Evolutionary conservation across 2,113 vertebrate species (phyloP), one percentile per base, ranked within the genome.

Genomic region (Myrmecobius fasciatus): DNA sequence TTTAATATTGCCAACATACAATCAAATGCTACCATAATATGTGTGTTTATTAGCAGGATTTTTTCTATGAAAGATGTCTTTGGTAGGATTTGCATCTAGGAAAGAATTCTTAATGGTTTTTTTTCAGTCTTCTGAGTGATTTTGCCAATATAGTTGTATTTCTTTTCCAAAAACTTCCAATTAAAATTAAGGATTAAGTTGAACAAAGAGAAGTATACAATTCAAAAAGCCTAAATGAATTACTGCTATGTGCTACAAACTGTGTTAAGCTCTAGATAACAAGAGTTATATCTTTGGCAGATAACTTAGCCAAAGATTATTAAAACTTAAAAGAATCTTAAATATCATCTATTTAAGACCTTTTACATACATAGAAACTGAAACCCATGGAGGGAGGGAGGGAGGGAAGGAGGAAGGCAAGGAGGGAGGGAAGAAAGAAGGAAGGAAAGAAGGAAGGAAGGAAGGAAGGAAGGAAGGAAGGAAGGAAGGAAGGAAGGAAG

Each of bases 11-110:
- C n/a, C 89, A 93, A 46, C 67, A 93, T 17, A 22, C 28, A 90
- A 90, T 92, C 47, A 91, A 90, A 96, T 22, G 25, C 36, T 51
- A 46, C 11, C 26, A 91, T 53, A 90, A 83, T 94, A 53, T 53
- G 25, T 46, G 53, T 75, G 28, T 90, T 83, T 83, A 83, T 24
- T 43, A 83, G 36, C 67, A 83, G 67, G 24, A 43, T 83, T 54
- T 54, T 83, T 83, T n/a, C 14, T 83, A 10, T 83, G 43, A 83
- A 83, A 83, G 43, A 43, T 22, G 0, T 83, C 17, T 43, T 83
- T 83, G 67, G 17, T 83, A 83, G 67, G n/a, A 83, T 43, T 83
- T 83, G n/a, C 67, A 43, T 22, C 5, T 43, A 43, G 67, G n/a
- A 20, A 83, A 83, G 5, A 20, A 83, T 20, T 31, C n/a, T n/a